These are phyloP conservation scores for Sympetrum striolatum DNA, from an alignment of 2,888 invertebrate species.

Conservation along the genomic window DNA sequence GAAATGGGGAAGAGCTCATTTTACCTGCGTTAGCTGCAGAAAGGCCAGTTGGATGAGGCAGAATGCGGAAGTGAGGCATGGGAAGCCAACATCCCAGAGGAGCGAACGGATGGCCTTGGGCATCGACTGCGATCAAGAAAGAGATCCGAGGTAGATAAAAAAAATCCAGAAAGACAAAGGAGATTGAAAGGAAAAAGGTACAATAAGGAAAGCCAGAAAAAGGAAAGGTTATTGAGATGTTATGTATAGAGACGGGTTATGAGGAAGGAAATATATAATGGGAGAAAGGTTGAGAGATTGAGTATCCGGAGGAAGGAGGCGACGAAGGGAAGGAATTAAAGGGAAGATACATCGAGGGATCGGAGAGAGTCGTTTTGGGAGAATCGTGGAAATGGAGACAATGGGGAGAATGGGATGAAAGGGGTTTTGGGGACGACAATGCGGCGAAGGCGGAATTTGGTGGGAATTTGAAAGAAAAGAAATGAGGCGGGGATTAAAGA, in stretches of 20 bases:
- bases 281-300: background rate
- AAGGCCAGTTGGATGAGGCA: conserved; percentile 66
- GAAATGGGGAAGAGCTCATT: background rate
- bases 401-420: background rate
- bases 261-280: background rate
- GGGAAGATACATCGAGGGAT: too few relatives aligned
- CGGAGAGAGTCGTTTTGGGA: too few relatives aligned
- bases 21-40: conserved; percentile 64
- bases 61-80: conserved; percentile 66
- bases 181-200: background rate
- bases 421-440: background rate
- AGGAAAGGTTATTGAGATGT: background rate
- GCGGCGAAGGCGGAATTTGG: background rate
- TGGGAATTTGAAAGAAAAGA: background rate
- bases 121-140: conserved; percentile 57
- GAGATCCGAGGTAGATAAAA: background rate
- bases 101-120: conserved; percentile 62
- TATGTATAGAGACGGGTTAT: background rate
- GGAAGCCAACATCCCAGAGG: conserved; percentile 66
- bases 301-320: background rate
- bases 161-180: background rate
- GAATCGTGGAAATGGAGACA: background rate
- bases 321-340: background rate
- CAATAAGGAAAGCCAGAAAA: background rate
- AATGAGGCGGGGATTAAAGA: background rate